Conservation (phyloP, 2,888 invertebrate genomes). For the Osmoderma eremita region DNA sequence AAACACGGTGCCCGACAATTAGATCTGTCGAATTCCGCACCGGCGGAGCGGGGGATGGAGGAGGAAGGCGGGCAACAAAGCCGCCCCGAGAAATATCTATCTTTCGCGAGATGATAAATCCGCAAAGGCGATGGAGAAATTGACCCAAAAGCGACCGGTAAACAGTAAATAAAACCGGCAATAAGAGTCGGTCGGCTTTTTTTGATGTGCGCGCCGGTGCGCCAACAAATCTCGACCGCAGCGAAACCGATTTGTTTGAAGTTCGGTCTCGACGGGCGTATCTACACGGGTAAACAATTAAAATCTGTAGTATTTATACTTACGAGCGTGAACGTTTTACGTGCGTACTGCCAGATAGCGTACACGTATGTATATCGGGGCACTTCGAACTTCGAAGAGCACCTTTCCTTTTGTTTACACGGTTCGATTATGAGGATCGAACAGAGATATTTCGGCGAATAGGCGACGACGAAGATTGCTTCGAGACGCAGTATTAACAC, state of each 20-base stretch:
- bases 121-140: conserved; percentile 35
- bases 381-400: conserved; percentile 12
- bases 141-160: conserved; percentile 35
- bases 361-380: not conserved
- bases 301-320: conserved; percentile 25
- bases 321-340: conserved; percentile 11
- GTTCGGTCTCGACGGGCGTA: conserved; percentile 24
- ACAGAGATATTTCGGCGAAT: conserved; percentile 22
- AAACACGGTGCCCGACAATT: conserved; percentile 12
- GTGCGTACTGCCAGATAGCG: not conserved
- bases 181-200: conserved; percentile 24
- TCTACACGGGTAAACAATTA: conserved; percentile 31
- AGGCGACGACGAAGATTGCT: conserved; percentile 6
- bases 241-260: conserved; percentile 35
- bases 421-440: conserved; percentile 22
- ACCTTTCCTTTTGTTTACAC: conserved; percentile 28
- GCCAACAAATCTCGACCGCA: conserved; percentile 31
- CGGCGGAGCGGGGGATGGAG: not conserved
- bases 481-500: conserved; percentile 13
- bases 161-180: conserved; percentile 36
- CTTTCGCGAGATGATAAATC: conserved; percentile 33
- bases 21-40: conserved; percentile 24
- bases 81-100: conserved; percentile 8
- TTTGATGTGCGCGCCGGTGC: conserved; percentile 12
- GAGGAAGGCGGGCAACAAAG: conserved; percentile 27